These are phyloP conservation scores for Gobius niger DNA, from an alignment of 2,113 vertebrate genomes.

Conservation along the genomic window DNA sequence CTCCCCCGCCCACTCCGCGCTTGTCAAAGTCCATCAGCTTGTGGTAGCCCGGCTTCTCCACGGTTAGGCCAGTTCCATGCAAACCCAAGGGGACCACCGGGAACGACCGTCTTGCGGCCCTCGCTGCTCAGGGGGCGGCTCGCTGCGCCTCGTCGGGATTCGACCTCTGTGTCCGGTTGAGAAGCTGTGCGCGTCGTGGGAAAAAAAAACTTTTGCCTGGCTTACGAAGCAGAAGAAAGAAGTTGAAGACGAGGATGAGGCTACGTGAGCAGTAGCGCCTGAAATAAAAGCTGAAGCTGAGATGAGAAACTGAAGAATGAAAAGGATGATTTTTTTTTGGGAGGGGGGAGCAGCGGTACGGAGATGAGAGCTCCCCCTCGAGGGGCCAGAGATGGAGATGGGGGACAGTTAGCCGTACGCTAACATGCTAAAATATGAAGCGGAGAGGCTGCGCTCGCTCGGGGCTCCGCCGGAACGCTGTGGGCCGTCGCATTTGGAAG, in stretches of 20 bases:
- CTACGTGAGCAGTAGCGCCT: not conserved
- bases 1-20: slow-evolving; percentile 79
- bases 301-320: slow-evolving; percentile 13
- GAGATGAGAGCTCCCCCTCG: slow-evolving; percentile 47
- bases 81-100: slow-evolving; percentile 72
- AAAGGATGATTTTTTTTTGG: slow-evolving; percentile 9
- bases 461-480: slow-evolving; percentile 33
- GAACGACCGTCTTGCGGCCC: slow-evolving; percentile 62
- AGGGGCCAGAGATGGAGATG: slow-evolving; percentile 61
- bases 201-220: not conserved
- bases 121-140: not conserved
- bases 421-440: slow-evolving; percentile 45
- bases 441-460: slow-evolving; percentile 12
- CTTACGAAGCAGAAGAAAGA: not conserved
- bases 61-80: slow-evolving; percentile 88
- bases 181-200: not conserved
- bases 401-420: slow-evolving; percentile 31
- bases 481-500: not conserved
- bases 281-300: not conserved
- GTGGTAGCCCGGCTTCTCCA: slow-evolving; percentile 96
- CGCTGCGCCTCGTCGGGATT: not conserved
- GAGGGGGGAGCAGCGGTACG: slow-evolving; percentile 1
- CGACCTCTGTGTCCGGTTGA: not conserved
- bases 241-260: not conserved
- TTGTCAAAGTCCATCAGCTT: slow-evolving; percentile 99